Evolutionary conservation across 1,140 invertebrate genomes (phyloP), one percentile per base, ranked within the genome.

Genomic region (Acromyrmex echinatior): DNA sequence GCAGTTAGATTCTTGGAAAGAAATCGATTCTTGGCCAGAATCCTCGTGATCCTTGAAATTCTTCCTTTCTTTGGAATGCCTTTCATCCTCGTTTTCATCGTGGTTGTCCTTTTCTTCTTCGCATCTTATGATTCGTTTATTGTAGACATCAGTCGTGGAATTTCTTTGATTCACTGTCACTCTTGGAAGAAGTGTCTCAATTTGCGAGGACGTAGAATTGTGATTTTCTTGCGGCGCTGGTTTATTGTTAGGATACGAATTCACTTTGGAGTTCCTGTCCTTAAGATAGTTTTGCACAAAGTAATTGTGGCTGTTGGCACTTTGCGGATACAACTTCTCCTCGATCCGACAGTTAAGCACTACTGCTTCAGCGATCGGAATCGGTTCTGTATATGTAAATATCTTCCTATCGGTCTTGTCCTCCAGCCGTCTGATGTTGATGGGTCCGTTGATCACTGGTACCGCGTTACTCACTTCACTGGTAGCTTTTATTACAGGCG

Each of bases 271-370:
- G 14, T 62, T 62, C 9, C 14, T 51, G 16, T 84, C 70, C 6
- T 78, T 81, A 10, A 87, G 89, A 49, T 90, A 92, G 77, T 93
- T 93, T 7, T 91, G 90, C 73, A 91, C 92, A 65, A 92, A 93
- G 58, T 90, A 93, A 90, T 92, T 84, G 63, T 91, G 88, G 58
- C 77, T 90, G 0, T 63, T 73, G 0, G 79, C 88, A 53, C 88
- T 93, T 58, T 95, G 92, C 0, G 92, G 92, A 86, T 95, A 95
- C 0, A 95, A 80, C 80, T 94, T 95, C n/a, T 95, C 94, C 73
- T 95, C 94, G n/a, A 95, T 95, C 28, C 94, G 91, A 66, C 92
- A 92, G 80, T 95, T 95, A 51, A 95, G 92, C 6, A 92, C 93
- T 0, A 94, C 92, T 9, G 94, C 95, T 73, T 95, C 93, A 9